phyloP scores from a whole-genome alignment of 2,888 invertebrate genomes.

The Macaria liturata region DNA sequence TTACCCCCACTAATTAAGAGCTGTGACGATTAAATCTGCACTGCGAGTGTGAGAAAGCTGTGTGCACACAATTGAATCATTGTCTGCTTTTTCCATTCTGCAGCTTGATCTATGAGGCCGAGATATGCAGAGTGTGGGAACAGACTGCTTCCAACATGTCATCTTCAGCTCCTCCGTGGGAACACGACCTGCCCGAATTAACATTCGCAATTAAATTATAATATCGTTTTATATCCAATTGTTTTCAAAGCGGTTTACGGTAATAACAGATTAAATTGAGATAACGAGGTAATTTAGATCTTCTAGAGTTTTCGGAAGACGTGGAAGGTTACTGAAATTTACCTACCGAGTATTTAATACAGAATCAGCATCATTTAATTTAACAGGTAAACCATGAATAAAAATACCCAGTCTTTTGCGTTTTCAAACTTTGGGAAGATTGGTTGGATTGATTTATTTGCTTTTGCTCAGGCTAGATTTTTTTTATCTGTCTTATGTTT shows the following conservation, averaged over 20 bases:
- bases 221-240: constrained; percentile 52
- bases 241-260: constrained; percentile 39
- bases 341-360: neutral
- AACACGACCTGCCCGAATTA: constrained; percentile 53
- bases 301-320: constrained; percentile 25
- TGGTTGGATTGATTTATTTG: no score
- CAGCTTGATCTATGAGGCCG: constrained; percentile 78
- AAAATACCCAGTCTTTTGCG: no score
- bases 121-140: constrained; percentile 83
- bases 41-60: constrained; percentile 77
- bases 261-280: constrained; percentile 29
- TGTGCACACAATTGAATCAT: constrained; percentile 81
- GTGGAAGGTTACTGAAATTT: constrained; percentile 7
- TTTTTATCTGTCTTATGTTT: no score
- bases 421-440: no score
- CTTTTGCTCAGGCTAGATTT: no score
- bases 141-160: constrained; percentile 68
- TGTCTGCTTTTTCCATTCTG: constrained; percentile 77
- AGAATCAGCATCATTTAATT: neutral
- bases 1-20: constrained; percentile 78
- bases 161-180: constrained; percentile 70
- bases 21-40: constrained; percentile 70
- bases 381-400: no score
- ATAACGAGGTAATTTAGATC: constrained; percentile 29
- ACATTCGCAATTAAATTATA: constrained; percentile 52